These are phyloP conservation scores for Alouatta palliata DNA, from an alignment of 2,113 vertebrate genomes.

Conservation along the genomic window DNA sequence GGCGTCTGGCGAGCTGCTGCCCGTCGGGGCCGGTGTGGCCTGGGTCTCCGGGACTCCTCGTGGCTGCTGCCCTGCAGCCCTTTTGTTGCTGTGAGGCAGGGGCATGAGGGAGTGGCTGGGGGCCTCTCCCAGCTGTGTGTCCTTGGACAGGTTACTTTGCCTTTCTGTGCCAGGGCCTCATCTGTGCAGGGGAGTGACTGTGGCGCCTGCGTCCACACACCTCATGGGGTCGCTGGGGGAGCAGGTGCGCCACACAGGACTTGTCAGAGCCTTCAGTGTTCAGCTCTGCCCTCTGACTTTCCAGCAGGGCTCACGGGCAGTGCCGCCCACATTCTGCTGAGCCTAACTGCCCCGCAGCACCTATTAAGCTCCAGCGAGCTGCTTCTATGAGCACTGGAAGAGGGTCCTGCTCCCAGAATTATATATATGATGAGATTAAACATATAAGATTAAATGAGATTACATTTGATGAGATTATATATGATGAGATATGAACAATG, in stretches of 20 bases:
- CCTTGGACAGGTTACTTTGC: not conserved
- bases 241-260: not conserved
- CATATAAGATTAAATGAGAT: too few relatives aligned
- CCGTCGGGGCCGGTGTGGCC: accelerated
- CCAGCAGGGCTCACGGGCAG: not conserved
- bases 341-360: not conserved
- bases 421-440: too few relatives aligned
- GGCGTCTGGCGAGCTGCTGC: not conserved
- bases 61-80: not conserved
- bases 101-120: not conserved
- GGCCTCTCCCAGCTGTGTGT: not conserved
- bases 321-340: not conserved
- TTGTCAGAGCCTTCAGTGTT: not conserved
- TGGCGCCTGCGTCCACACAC: not conserved
- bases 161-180: not conserved
- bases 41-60: not conserved
- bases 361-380: not conserved
- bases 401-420: not conserved
- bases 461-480: too few relatives aligned
- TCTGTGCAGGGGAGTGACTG: too few relatives aligned
- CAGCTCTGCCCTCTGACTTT: not conserved
- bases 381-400: not conserved
- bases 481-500: too few relatives aligned
- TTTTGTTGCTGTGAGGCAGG: not conserved
- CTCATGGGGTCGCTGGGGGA: not conserved